A percentile compares a stretch with the other conserved stretches of the same genome.
phyloP scores from a whole-genome alignment of 1,140 invertebrate species.

The Ceratina australensis region DNA sequence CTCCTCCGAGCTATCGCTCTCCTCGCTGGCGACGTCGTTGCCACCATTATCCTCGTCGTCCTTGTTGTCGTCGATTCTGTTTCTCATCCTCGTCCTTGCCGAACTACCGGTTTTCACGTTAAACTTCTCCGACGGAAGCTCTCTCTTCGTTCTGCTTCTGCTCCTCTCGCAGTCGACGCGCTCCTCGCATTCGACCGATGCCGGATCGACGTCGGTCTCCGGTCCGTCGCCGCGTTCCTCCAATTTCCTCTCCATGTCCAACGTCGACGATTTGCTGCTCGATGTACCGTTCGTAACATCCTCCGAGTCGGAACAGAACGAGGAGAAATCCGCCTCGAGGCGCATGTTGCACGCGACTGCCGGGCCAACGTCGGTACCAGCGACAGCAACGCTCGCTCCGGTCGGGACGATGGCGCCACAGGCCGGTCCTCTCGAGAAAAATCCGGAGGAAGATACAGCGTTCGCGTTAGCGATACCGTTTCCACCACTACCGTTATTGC shows the following conservation, averaged over 20 bases:
- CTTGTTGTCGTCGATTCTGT: neutral
- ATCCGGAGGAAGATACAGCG: conserved; percentile 44
- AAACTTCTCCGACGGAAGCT: conserved; percentile 43
- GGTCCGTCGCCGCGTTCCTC: conserved; percentile 22
- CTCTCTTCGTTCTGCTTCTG: conserved; percentile 16
- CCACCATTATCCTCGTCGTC: neutral
- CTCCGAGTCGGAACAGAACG: conserved; percentile 72
- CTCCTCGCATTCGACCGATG: neutral
- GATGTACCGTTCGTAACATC: conserved; percentile 65
- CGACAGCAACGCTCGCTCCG: conserved; percentile 13
- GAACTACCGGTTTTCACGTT: neutral
- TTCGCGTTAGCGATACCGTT: conserved; percentile 41
- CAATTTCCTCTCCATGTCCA: conserved; percentile 42
- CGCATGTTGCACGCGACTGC: conserved; percentile 78
- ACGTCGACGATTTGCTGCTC: conserved; percentile 45
- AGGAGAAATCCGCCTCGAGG: conserved; percentile 73
- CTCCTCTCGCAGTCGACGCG: conserved; percentile 29
- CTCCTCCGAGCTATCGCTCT: conserved; percentile 86
- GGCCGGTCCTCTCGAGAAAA: conserved; percentile 42
- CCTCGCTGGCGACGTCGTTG: conserved; percentile 61
- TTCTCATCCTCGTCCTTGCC: no score
- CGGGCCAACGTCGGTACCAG: conserved; percentile 37
- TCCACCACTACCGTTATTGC: conserved; percentile 18
- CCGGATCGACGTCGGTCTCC: conserved; percentile 25
- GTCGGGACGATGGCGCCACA: conserved; percentile 46